phyloP scores from a whole-genome alignment of 1,140 invertebrate genomes.

The Heliconius eleuchia region DNA sequence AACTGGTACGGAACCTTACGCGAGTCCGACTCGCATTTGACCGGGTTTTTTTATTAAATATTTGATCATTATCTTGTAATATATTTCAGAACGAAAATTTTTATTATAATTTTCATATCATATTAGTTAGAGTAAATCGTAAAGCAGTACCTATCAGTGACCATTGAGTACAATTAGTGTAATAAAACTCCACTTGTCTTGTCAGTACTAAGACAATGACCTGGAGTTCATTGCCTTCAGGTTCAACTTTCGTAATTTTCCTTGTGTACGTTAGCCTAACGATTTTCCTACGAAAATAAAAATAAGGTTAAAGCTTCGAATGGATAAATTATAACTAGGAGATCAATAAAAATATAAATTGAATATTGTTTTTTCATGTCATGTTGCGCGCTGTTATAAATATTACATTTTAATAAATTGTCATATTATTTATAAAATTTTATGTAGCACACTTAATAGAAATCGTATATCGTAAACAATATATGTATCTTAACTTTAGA shows the following conservation, averaged over 20 bases:
- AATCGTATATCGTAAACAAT: not conserved
- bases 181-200: not conserved
- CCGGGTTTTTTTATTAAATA: no score
- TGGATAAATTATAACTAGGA: not conserved
- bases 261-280: not conserved
- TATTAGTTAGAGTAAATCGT: not conserved
- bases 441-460: no score
- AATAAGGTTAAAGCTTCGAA: conserved; percentile 19
- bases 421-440: no score
- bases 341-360: no score
- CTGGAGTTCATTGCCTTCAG: conserved; percentile 24
- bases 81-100: not conserved
- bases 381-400: not conserved
- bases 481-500: not conserved
- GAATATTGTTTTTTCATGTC: not conserved
- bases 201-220: conserved; percentile 8
- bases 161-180: conserved; percentile 10
- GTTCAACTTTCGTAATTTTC: conserved; percentile 12
- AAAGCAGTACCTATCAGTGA: not conserved
- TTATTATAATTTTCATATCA: not conserved
- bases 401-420: not conserved
- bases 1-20: no score
- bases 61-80: not conserved
- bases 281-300: conserved; percentile 15
- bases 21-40: no score